Evolutionary conservation across 2,113 vertebrate genomes (phyloP).

Genomic region (Plestiodon gilberti): DNA sequence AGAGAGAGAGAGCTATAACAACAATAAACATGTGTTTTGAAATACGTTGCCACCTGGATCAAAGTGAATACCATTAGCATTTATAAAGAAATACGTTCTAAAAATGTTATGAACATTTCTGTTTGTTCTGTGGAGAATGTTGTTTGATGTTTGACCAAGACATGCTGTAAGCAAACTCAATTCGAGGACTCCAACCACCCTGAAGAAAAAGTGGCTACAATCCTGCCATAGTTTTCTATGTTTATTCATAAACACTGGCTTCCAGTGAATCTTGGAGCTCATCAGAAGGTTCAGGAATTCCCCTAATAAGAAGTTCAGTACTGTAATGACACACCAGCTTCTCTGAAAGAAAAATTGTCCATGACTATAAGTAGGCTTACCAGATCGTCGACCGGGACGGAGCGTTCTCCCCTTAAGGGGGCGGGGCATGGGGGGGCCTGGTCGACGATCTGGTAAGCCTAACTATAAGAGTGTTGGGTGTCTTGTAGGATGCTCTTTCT

Average conservation of each 20-base stretch:
- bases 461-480: background rate
- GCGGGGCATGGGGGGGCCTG: too few relatives aligned
- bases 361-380: background rate
- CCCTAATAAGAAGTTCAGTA: background rate
- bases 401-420: too few relatives aligned
- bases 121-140: background rate
- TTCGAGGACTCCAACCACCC: background rate
- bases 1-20: background rate
- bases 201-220: background rate
- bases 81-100: conserved; percentile 1
- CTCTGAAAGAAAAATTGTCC: background rate
- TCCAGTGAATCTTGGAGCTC: background rate
- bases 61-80: background rate
- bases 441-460: too few relatives aligned
- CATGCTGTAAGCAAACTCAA: background rate
- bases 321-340: background rate
- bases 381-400: too few relatives aligned
- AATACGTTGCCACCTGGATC: background rate
- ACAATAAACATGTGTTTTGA: background rate
- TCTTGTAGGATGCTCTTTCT: background rate
- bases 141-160: background rate
- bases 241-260: background rate
- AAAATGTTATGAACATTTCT: background rate
- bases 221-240: background rate
- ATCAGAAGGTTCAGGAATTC: background rate